A percentile compares a stretch with the other conserved stretches of the same genome.
These are phyloP conservation scores for Listrodromus nycthemerus DNA, from an alignment of 2,888 invertebrate species.

Conservation along the genomic window DNA sequence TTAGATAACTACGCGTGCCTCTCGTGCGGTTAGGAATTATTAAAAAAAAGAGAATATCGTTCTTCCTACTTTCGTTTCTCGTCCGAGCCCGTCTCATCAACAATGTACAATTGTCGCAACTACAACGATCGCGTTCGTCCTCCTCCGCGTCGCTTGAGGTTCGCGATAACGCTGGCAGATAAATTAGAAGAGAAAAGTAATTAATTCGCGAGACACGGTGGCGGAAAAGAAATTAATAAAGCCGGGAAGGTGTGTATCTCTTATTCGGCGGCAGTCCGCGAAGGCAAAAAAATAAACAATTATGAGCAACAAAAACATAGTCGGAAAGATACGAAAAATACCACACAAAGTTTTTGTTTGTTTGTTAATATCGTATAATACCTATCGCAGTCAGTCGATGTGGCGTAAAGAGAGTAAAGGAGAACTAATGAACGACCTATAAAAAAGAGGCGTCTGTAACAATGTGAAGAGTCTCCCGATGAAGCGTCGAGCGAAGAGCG, in stretches of 20 bases:
- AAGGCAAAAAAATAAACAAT: background rate
- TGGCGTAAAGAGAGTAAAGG: background rate
- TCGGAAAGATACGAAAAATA: background rate
- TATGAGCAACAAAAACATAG: background rate
- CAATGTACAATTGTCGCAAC: constrained; percentile 31
- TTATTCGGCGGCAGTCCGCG: background rate
- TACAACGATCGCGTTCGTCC: constrained; percentile 3
- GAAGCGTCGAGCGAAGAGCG: background rate
- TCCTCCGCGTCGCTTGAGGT: background rate
- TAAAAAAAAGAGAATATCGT: constrained; percentile 20
- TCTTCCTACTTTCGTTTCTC: constrained; percentile 33
- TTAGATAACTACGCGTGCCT: constrained; percentile 44
- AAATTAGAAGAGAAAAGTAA: constrained; percentile 21
- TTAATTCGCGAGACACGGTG: constrained; percentile 20
- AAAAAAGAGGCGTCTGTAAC: background rate
- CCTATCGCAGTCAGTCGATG: constrained; percentile 56
- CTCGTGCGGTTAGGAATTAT: constrained; percentile 25
- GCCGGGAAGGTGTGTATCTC: background rate
- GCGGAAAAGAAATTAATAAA: background rate
- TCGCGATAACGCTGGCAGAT: background rate
- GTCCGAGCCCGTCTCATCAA: constrained; percentile 20
- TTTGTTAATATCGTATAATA: constrained; percentile 41
- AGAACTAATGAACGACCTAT: constrained; percentile 18
- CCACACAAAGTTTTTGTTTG: constrained; percentile 28
- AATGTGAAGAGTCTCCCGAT: background rate